Evolutionary conservation across 2,888 invertebrate species (phyloP), one percentile per base, ranked within the genome.

Genomic region (Epinotia bilunana): DNA sequence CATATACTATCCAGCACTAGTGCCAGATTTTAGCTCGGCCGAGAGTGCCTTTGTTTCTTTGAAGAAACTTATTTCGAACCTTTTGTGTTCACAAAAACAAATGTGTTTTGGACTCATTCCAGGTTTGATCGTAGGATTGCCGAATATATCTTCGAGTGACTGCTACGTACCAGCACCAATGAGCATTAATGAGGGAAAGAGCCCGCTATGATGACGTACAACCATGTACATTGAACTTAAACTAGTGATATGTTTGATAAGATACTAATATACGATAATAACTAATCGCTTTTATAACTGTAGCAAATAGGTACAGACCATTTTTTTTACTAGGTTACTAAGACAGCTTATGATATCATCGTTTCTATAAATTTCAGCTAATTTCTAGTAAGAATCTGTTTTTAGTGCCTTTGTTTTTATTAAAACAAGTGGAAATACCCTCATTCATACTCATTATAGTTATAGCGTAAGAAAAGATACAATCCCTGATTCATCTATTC

Each of bases 11-110:
- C 16, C 62, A 63, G 13, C 16, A 13, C 23, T 16, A 43, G 57
- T 64, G 63, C 61, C 33, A 61, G 61, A 49, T 74, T 46, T 69
- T 63, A 69, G 63, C 57, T n/a, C 73, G 62, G 61, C 9, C 23
- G 23, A 20, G n/a, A 33, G 43, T 23, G 69, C 63, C 55, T 74
- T 70, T 74, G 74, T 74, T 63, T 74, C 69, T 61, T 74, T 71
- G 70, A 64, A 18, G 13, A 71, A 53, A 62, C 62, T 53, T 62
- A 60, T 33, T 60, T 74, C n/a, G 16, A 39, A 55, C 55, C 23
- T 71, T 70, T 71, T 74, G 53, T 74, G 39, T 33, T 69, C 46
- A 43, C 43, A 65, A 71, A 53, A 60, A 61, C 20, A 62, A 33
- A 49, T n/a, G 33, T 43, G 9, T 33, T 33, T 71, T 74, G 74